Conservation (phyloP, 2,888 invertebrate species). For the Gymnoscelis rufifasciata region DNA sequence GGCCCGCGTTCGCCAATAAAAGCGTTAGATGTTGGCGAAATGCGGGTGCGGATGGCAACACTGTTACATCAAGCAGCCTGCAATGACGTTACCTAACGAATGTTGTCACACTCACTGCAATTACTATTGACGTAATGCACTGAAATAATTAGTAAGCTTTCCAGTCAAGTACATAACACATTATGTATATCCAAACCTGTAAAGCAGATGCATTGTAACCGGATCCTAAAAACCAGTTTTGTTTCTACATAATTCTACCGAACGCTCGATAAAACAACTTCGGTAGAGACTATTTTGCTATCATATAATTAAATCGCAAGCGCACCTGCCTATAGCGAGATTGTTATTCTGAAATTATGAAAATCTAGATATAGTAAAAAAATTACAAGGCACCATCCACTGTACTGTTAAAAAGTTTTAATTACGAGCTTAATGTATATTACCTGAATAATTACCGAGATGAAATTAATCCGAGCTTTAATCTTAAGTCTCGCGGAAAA, state of each 20-base stretch:
- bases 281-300: neutral
- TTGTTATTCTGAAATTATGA: neutral
- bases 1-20: conserved; percentile 41
- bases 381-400: neutral
- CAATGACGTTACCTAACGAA: conserved; percentile 65
- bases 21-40: conserved; percentile 23
- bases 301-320: conserved; percentile 3
- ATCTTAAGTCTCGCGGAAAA: too few species aligned
- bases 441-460: too few species aligned
- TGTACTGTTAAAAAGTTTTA: too few species aligned
- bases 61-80: conserved; percentile 60
- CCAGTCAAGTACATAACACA: conserved; percentile 13
- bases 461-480: too few species aligned
- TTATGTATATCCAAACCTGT: conserved; percentile 22
- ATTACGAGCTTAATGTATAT: too few species aligned
- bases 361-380: neutral
- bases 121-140: conserved; percentile 59
- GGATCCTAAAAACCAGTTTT: conserved; percentile 13
- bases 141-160: conserved; percentile 32
- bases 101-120: conserved; percentile 71
- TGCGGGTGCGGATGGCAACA: conserved; percentile 29
- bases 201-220: conserved; percentile 26
- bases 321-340: neutral
- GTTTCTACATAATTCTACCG: conserved; percentile 2
- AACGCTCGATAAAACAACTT: neutral